A percentile compares a stretch with the other conserved stretches of the same genome.
These are phyloP conservation scores for Cyanoramphus novaezelandiae DNA, from an alignment of 2,113 vertebrate species.

Conservation along the genomic window DNA sequence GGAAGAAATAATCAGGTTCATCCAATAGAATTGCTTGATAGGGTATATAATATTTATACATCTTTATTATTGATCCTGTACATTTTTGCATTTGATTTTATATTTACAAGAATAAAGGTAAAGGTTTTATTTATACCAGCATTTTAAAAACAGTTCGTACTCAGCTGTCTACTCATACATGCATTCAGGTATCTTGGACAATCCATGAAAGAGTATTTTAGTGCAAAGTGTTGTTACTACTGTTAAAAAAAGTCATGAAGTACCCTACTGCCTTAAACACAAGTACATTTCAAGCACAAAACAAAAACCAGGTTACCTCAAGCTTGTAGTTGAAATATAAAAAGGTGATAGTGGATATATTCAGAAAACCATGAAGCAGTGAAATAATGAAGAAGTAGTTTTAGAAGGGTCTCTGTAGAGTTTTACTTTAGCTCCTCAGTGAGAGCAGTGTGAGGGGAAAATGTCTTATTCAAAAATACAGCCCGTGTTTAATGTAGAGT, in stretches of 20 bases:
- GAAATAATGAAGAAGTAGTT: background rate
- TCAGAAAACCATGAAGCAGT: background rate
- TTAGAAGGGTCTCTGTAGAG: background rate
- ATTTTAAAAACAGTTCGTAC: background rate
- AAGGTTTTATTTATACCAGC: background rate
- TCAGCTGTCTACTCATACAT: background rate
- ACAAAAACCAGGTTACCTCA: background rate
- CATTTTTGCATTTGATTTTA: background rate
- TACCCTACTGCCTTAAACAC: background rate
- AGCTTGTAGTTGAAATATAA: background rate
- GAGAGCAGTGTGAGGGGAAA: background rate
- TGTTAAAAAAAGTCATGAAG: background rate
- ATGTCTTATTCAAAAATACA: background rate
- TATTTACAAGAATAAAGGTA: background rate
- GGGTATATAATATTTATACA: background rate
- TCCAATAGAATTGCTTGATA: background rate
- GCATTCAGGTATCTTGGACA: background rate
- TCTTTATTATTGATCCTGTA: background rate
- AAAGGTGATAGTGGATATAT: background rate
- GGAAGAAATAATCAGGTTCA: background rate
- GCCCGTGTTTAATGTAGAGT: background rate
- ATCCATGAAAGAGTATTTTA: background rate
- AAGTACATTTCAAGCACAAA: background rate
- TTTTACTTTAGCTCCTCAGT: background rate
- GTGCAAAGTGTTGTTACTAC: background rate